Evolutionary conservation across 2,797 vertebrate genomes (phyloP), one percentile per base, ranked within the genome.

Genomic region (Falco naumanni): DNA sequence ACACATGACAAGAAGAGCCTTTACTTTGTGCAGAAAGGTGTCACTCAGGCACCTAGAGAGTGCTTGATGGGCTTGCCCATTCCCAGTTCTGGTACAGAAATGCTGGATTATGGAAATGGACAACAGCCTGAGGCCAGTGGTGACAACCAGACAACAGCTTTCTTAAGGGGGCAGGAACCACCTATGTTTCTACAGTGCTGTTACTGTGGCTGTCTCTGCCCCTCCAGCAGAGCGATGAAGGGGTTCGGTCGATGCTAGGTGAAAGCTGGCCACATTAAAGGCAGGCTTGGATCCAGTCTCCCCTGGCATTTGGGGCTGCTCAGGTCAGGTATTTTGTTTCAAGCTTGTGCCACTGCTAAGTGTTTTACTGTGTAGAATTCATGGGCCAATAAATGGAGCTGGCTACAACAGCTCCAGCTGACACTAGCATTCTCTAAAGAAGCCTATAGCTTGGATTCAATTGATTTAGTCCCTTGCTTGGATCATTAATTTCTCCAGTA

Each of bases 401-500:
- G 26, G 87, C 84, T 89, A 34, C 47, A 61, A 37, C 66, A 65
- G 66, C 71, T 63, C 51, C 76, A 70, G 82, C 51, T 90, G 79
- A 56, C 64, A 34, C 68, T 6, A 39, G 64, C 45, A 28, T 90
- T 87, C 79, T 69, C 29, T 83, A 33, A 78, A 21, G 72, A 70
- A 60, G 1, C 13, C 51, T 24, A 14, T 24, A 85, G 86, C 75
- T 65, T 54, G 54, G 65, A 31, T 45, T 80, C 43, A 47, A 69
- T 66, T 80, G 75, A 94, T 85, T 82, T 72, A 89, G 61, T 76
- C 29, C 59, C 16, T 79, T 83, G 29, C 64, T 70, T 65, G 68
- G 79, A 37, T 80, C 79, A 77, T 83, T 91, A 66, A 89, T 94
- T 95, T 87, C 79, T 86, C 56, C 64, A 61, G 39, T 69, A 90